Base-by-base conservation (phyloP, 2,888 invertebrate species). In the Melipona beecheii region DNA sequence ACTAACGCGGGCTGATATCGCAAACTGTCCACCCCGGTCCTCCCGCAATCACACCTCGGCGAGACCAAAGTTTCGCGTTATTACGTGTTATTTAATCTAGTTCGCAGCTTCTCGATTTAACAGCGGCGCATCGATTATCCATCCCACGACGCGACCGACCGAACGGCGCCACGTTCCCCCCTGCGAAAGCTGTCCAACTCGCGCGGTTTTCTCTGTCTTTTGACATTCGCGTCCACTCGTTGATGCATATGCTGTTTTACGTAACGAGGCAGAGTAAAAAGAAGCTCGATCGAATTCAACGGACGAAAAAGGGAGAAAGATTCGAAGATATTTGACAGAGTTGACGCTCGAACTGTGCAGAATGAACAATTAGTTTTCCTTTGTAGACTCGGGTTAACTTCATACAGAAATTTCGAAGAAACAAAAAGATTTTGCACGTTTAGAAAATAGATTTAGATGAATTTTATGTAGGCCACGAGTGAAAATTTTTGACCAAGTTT, bases 1-100 rank as follows among this genome's bases (percentile, higher is more conserved):
- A 21, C 54, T 62, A 21, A 72, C 69, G 69, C 60, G 4, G 19
- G 15, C 19, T 31, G 62, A 78, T 75, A 72, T 56, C 78, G n/a
- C 58, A 60, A 58, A 74, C 68, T 49, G 64, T 62, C n/a, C n/a
- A 49, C 43, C 4, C 9, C 17, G 21, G 21, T 15, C 43, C 43
- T 43, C 9, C 9, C 43, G 52, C 58, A 56, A 75, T 83, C 72
- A 19, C 72, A 13, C 19, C 27, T 19, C n/a, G 21, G 15, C 17
- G 58, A 24, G 58, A 24, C 21, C 15, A 0, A 0, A 3, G 5
- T 3, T 31, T 13, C 24, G 11, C 65, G 64, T 65, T 74, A 21
- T 49, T 50, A 31, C 71, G 70, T 66, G 68, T 68, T 31, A 27
- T 43, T 49, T 52, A 43, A 60, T 50, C 68, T 58, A 78, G 50